Evolutionary conservation across 2,888 invertebrate genomes (phyloP).

Genomic region (Eudasyphora cyanicolor): DNA sequence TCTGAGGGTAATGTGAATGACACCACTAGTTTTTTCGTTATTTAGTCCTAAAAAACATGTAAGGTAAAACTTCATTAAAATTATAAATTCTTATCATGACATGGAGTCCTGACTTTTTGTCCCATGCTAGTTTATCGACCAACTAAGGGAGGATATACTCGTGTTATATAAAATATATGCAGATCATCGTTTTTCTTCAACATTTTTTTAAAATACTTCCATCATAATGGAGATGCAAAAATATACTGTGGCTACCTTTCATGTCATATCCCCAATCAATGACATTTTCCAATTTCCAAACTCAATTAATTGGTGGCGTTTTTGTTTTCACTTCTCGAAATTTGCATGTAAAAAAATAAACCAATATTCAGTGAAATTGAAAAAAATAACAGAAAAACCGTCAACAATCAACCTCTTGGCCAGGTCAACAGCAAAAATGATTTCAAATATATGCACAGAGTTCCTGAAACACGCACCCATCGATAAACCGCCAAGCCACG

Average conservation of each 20-base stretch:
- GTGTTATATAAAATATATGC: too few species aligned
- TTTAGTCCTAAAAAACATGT: neutral
- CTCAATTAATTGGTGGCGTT: slow-evolving; percentile 42
- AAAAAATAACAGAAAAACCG: neutral
- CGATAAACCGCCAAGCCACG: too few species aligned
- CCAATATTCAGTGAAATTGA: slow-evolving; percentile 14
- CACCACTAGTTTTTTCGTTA: too few species aligned
- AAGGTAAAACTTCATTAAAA: too few species aligned
- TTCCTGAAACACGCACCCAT: too few species aligned
- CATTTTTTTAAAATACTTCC: neutral
- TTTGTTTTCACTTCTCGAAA: slow-evolving; percentile 32
- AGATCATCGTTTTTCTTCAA: too few species aligned
- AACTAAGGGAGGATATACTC: too few species aligned
- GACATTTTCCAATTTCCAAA: slow-evolving; percentile 38
- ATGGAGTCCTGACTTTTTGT: too few species aligned
- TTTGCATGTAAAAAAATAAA: slow-evolving; percentile 1
- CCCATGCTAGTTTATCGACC: too few species aligned
- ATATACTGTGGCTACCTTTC: neutral
- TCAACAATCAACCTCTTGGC: slow-evolving; percentile 35
- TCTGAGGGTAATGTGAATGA: too few species aligned
- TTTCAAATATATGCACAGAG: too few species aligned
- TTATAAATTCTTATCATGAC: too few species aligned
- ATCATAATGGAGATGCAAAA: neutral
- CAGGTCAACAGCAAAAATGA: neutral
- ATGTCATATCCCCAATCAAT: neutral